Base-by-base conservation (phyloP, 2,113 vertebrate species). In the Mohoua ochrocephala region DNA sequence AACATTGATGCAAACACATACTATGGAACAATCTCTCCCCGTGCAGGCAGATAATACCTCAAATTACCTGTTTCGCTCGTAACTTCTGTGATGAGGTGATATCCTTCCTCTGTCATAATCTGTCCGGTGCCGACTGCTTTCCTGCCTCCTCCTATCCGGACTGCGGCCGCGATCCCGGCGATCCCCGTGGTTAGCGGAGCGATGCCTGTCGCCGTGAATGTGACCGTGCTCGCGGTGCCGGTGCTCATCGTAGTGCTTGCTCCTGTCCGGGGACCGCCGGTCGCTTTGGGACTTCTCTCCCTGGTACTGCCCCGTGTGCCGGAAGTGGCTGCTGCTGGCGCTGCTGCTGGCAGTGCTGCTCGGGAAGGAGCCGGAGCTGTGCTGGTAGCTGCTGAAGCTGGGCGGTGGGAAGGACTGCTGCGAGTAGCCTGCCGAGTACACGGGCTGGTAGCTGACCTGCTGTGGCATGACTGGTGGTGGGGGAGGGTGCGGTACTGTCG, bases 141-240 rank as follows among this genome's bases (percentile, higher is more conserved):
- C 98, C 30, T 97, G 98, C 2, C 98, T 94, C 37, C 99, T 96
- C 26, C 98, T 95, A 3, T 99, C 99, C 0, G 98, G 99, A 57
- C 99, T 99, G 89, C 99, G 97, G 56, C 98, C 99, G 2, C 99
- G 97, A 26, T 99, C 99, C 67, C 99, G 98, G 19, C 99, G 98
- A 15, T 99, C 99, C 0, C 95, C 97, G 0, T 98, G 97, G 76
- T 91, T 98, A 11, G 98, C 85, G 10, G 98, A 96, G 23, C 99
- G 98, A 35, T 99, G 99, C 80, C 99, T 94, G 56, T 99, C 98
- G 0, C 98, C 92, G 0, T 98, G 98, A 17, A 98, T 77, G 3
- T 99, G 99, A 4, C 98, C 86, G 2, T 99, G 99, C 20, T 98
- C 98, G 28, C 98, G 98, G 86, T 99, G 99, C 33, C 99, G 94